Conservation (phyloP, 2,888 invertebrate species). For the Thumatha senex region DNA sequence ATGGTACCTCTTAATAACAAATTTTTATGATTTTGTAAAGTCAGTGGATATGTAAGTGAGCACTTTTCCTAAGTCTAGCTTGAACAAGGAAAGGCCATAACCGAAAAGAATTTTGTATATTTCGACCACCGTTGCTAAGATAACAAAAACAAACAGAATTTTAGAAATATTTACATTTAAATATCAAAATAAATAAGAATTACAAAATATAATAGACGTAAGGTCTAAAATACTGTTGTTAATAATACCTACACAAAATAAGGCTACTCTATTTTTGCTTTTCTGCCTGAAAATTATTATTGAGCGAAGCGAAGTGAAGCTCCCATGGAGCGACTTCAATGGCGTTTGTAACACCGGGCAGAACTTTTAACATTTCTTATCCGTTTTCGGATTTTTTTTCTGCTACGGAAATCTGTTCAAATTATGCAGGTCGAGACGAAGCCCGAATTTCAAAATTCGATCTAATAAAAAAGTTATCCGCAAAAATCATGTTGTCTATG, state of each 20-base stretch:
- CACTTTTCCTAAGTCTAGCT: neutral
- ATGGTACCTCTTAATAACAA: no score
- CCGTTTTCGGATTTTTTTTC: no score
- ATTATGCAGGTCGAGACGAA: no score
- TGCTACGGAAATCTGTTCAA: no score
- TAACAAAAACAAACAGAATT: neutral
- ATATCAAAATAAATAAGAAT: neutral
- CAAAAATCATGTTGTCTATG: no score
- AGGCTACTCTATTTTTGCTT: neutral
- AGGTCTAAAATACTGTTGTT: neutral
- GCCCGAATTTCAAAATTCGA: no score
- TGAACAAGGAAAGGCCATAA: neutral
- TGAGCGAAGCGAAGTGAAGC: no score
- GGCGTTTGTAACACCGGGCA: no score
- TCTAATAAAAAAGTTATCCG: no score
- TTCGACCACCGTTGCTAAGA: neutral
- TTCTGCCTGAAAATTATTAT: conserved; percentile 15
- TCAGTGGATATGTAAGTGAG: neutral
- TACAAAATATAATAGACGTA: neutral
- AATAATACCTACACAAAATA: neutral
- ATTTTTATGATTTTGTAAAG: no score
- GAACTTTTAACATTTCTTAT: no score
- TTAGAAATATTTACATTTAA: conserved; percentile 6
- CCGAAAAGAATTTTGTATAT: neutral
- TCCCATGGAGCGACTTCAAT: no score